Evolutionary conservation across 2,113 vertebrate genomes (phyloP).

Genomic region (Pituophis catenifer): DNA sequence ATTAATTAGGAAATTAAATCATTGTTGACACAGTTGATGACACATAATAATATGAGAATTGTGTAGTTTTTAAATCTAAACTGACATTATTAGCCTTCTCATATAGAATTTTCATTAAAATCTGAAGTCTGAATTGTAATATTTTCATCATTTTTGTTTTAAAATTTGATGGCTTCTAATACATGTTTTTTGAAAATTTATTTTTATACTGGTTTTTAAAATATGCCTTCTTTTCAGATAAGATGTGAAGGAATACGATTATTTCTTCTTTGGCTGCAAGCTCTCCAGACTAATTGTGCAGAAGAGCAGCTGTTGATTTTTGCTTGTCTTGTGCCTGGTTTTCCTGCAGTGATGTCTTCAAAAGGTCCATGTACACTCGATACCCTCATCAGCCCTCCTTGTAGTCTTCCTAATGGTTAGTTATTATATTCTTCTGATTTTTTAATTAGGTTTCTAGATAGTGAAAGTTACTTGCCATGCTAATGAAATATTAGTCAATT

Average conservation of each 20-base stretch:
- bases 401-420: constrained; percentile 82
- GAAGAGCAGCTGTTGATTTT: constrained; percentile 96
- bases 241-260: constrained; percentile 96
- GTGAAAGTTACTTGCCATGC: not conserved
- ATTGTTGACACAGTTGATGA: not conserved
- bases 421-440: not conserved
- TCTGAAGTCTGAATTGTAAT: not conserved
- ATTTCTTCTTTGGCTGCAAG: constrained; percentile 96
- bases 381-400: constrained; percentile 86
- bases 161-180: not conserved
- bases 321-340: constrained; percentile 95
- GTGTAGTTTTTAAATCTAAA: not conserved
- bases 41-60: not conserved
- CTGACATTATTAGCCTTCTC: not conserved
- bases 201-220: constrained; percentile 23
- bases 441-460: not conserved
- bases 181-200: not conserved
- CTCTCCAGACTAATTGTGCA: constrained; percentile 89
- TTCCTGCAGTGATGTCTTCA: constrained; percentile 84
- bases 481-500: not conserved
- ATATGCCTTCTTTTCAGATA: constrained; percentile 72
- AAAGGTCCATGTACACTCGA: constrained; percentile 92
- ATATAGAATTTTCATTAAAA: not conserved
- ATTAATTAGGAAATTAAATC: not conserved
- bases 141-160: not conserved